A percentile compares a stretch with the other conserved stretches of the same genome.
phyloP scores from a whole-genome alignment of 2,888 invertebrate species.

The Drosophila incognita region DNA sequence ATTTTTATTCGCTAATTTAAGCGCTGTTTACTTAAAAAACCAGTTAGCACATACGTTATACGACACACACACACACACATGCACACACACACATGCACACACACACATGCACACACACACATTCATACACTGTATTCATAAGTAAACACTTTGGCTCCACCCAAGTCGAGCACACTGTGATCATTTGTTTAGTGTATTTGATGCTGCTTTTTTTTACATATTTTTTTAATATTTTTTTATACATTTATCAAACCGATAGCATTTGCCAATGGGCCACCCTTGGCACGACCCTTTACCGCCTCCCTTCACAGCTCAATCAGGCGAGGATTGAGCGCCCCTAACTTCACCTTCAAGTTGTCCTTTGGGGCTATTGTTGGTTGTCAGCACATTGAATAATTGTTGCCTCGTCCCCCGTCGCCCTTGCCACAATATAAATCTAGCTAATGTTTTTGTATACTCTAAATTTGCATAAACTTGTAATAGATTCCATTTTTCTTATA shows the following conservation, averaged over 20 bases:
- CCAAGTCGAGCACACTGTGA: conserved; percentile 46
- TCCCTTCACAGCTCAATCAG: conserved; percentile 26
- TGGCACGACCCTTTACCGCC: not conserved
- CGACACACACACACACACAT: conserved; percentile 8
- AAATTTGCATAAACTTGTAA: conserved; percentile 49
- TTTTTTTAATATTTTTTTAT: not conserved
- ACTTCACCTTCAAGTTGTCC: conserved; percentile 19
- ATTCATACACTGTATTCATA: conserved; percentile 13
- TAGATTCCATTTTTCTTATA: conserved; percentile 25
- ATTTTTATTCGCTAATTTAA: conserved; percentile 82
- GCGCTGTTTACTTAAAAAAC: conserved; percentile 73
- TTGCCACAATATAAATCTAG: conserved; percentile 20
- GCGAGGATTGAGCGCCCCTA: conserved; percentile 20
- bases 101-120: conserved; percentile 18
- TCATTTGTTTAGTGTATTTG: conserved; percentile 55
- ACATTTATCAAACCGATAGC: conserved; percentile 40
- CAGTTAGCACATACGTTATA: conserved; percentile 69
- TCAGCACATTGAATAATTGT: conserved; percentile 48
- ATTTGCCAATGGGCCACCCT: conserved; percentile 30
- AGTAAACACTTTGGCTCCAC: conserved; percentile 51
- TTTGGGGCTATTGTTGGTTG: conserved; percentile 49
- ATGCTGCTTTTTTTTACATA: conserved; percentile 22
- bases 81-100: conserved; percentile 18
- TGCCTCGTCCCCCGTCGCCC: not conserved
- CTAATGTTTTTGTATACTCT: conserved; percentile 51